Conservation (phyloP, 2,797 vertebrate species). For the Centropyge bicolor region DNA sequence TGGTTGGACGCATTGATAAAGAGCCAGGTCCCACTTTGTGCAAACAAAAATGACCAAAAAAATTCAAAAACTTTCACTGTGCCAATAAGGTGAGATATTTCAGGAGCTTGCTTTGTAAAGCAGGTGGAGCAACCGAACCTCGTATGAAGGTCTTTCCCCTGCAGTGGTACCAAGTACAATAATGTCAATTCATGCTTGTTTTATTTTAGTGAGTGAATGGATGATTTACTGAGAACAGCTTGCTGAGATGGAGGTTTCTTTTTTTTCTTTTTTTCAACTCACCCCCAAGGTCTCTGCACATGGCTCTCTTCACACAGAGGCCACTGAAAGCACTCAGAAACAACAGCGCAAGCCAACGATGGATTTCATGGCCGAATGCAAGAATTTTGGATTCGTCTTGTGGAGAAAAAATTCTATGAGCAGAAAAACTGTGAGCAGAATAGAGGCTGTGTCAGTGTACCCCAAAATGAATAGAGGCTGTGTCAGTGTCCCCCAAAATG, state of each 20-base stretch:
- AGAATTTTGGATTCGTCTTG: background rate
- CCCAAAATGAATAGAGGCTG: too few relatives aligned
- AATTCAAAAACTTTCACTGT: constrained; percentile 1
- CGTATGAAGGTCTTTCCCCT: constrained; percentile 16
- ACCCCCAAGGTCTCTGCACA: constrained; percentile 9
- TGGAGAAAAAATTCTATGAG: background rate
- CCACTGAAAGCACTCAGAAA: constrained; percentile 8
- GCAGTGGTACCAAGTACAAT: background rate
- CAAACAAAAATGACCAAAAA: background rate
- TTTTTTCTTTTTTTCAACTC: constrained; percentile 1
- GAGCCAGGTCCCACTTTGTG: background rate
- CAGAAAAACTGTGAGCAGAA: background rate
- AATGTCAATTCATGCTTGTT: constrained; percentile 11
- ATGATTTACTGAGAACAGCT: constrained; percentile 23
- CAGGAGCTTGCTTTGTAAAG: background rate
- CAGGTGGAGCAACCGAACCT: constrained; percentile 14
- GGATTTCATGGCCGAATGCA: constrained; percentile 22
- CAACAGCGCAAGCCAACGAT: background rate
- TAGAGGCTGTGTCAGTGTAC: background rate
- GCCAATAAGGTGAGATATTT: background rate
- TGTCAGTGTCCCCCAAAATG: too few relatives aligned
- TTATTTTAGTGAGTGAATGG: constrained; percentile 20
- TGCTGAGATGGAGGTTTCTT: constrained; percentile 14
- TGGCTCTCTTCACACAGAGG: constrained; percentile 8
- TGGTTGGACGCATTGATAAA: constrained; percentile 18